Evolutionary conservation across 23 tunicate genomes (phyloP), one percentile per base, ranked within the genome.

Genomic region (Oikopleura vanhoeffeni): DNA sequence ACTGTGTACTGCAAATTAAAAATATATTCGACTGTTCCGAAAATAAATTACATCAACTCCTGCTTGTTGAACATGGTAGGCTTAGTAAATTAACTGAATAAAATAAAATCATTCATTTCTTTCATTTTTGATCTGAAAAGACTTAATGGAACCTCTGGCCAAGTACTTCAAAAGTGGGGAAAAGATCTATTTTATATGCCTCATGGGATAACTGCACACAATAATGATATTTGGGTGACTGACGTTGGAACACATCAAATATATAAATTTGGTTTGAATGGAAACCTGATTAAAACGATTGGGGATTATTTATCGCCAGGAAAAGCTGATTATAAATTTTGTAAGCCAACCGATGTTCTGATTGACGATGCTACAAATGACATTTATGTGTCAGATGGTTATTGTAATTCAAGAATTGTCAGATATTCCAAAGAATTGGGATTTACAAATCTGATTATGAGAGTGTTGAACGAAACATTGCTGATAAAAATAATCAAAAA

Each of bases 271-370:
- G 3, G 3, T 18, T 18, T 18, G 30, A n/a, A 71, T 34, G 79
- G 79, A 18, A n/a, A 2, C 3, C 33, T 71, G 32, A 18, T 24
- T 3, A 28, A 71, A 28, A 32, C 79, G 32, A 30, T 71, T 32
- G 79, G 79, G 2, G 30, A 71, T 18, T 3, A 71, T 34, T 18
- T 18, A 32, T 30, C 27, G 33, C 79, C 79, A 3, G 79, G 79
- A 49, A 13, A 49, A 8, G 64, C 18, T 8, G 24, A 49, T 8
- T 49, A 35, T 24, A 91, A 94, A 75, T 94, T 94, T 42, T 94
- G 98, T 79, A 94, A 94, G 85, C 98, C 98, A 28, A 83, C 98
- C 1, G 94, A 89, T 86, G 91, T 90, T 8, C 91, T 88, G 40
- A 88, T 94, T 33, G 95, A 90, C 0, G 39, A 57, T 32, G 2